Evolutionary conservation across 1,140 invertebrate species (phyloP).

Genomic region (Papilio machaon): DNA sequence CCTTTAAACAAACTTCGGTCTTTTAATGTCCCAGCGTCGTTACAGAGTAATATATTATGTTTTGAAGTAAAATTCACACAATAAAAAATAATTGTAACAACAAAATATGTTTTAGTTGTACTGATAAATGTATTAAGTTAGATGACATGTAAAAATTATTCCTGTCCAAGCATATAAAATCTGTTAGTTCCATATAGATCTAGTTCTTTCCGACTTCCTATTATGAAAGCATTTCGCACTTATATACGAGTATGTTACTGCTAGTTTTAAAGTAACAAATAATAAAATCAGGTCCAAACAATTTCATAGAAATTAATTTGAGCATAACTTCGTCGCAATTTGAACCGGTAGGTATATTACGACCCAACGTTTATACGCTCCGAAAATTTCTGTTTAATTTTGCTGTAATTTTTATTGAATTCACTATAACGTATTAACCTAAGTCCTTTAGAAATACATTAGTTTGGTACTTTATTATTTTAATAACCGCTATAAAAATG

Average conservation of each 20-base stretch:
- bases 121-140: no score
- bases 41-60: background rate
- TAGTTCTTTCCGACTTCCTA: no score
- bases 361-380: background rate
- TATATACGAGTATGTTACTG: no score
- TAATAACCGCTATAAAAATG: background rate
- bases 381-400: background rate
- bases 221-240: no score
- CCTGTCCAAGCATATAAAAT: no score
- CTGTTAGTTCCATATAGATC: no score
- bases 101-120: no score
- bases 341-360: background rate
- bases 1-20: constrained; percentile 30
- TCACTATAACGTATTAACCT: background rate
- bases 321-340: background rate
- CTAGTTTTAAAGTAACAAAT: background rate
- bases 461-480: background rate
- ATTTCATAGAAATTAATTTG: background rate
- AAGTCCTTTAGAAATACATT: background rate
- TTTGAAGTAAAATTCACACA: background rate
- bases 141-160: no score
- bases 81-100: background rate
- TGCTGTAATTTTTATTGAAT: background rate
- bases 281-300: background rate
- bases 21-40: background rate